Conservation (phyloP, 1,140 invertebrate genomes). For the Zaprionus gabonicus region DNA sequence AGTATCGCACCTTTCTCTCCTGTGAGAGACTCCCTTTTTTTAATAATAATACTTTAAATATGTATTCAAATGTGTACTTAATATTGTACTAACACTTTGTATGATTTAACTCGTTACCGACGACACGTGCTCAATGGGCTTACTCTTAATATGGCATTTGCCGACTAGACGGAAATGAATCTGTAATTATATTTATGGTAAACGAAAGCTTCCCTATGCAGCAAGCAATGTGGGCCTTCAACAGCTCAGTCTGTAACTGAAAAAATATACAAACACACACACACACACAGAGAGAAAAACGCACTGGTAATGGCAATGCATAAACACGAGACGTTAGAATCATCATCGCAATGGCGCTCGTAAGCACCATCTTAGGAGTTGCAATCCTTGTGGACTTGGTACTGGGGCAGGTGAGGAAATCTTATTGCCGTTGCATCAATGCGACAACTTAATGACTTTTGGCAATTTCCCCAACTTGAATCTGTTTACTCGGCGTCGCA, state of each 20-base stretch:
- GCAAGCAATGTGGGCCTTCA: neutral
- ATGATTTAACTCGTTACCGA: too few relatives aligned
- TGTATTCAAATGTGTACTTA: too few relatives aligned
- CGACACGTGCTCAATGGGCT: neutral
- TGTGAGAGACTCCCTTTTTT: too few relatives aligned
- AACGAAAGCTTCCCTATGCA: conserved; percentile 19
- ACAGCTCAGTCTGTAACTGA: too few relatives aligned
- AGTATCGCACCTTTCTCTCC: too few relatives aligned
- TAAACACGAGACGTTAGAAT: conserved; percentile 46
- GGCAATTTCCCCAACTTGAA: conserved; percentile 71
- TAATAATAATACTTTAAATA: too few relatives aligned
- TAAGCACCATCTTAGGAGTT: neutral
- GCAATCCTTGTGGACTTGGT: conserved; percentile 8
- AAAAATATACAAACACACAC: neutral
- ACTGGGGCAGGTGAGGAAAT: conserved; percentile 49
- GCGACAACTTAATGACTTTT: conserved; percentile 76
- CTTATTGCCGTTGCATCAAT: conserved; percentile 57
- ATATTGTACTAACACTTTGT: neutral
- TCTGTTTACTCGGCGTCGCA: conserved; percentile 29
- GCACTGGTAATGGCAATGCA: conserved; percentile 41
- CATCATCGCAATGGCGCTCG: conserved; percentile 2
- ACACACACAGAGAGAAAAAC: conserved; percentile 3
- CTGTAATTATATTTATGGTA: conserved; percentile 73
- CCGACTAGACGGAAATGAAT: conserved; percentile 67
- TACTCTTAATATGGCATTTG: neutral